A percentile compares a stretch with the other conserved stretches of the same genome.
These are phyloP conservation scores for Zeus faber DNA, from an alignment of 2,113 vertebrate species.

Conservation along the genomic window DNA sequence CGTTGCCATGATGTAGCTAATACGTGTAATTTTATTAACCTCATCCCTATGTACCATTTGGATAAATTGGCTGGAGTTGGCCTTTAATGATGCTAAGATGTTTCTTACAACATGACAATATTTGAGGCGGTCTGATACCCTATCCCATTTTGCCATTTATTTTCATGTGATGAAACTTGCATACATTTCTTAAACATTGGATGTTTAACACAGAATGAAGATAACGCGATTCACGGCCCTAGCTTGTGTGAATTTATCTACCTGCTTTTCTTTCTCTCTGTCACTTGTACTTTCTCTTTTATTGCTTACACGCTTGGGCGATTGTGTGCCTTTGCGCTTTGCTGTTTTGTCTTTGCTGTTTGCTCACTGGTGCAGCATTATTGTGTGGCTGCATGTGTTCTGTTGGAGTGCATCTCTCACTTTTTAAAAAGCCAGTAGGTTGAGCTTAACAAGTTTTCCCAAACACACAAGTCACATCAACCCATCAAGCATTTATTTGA, in stretches of 20 bases:
- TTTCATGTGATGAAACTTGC: no score
- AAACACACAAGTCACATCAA: background rate
- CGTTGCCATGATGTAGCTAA: no score
- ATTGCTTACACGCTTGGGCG: slow-evolving; percentile 32
- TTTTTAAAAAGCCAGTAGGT: slow-evolving; percentile 1
- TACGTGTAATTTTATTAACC: no score
- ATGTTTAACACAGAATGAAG: no score
- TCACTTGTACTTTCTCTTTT: slow-evolving; percentile 19
- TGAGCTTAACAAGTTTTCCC: slow-evolving; percentile 2
- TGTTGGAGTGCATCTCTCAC: slow-evolving; percentile 35
- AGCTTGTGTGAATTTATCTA: background rate
- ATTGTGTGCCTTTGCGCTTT: slow-evolving; percentile 34
- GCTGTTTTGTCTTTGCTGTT: slow-evolving; percentile 31
- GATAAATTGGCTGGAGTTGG: no score
- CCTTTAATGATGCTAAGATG: no score
- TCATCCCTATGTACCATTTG: no score
- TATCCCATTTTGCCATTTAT: no score
- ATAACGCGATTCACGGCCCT: no score
- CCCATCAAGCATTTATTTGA: background rate
- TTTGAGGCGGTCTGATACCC: no score
- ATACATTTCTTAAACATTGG: no score
- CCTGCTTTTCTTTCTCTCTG: slow-evolving; percentile 10
- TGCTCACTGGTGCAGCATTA: slow-evolving; percentile 27
- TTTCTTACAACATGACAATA: no score
- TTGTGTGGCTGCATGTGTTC: slow-evolving; percentile 40